These are phyloP conservation scores for Meteorus colon DNA, from an alignment of 2,888 invertebrate species.

Conservation along the genomic window DNA sequence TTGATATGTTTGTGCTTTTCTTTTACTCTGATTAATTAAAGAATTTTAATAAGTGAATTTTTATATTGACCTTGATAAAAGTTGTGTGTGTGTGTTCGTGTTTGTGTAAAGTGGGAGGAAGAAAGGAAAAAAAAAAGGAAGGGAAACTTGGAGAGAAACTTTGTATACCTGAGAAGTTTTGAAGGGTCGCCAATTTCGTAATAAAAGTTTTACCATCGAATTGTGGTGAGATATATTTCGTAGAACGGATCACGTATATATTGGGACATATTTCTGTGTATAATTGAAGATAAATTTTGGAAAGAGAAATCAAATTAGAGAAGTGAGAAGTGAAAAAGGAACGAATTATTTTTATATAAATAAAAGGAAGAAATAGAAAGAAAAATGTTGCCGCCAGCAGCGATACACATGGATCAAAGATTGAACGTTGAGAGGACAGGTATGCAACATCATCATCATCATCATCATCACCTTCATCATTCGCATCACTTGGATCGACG, in stretches of 20 bases:
- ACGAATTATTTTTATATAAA: constrained; percentile 4
- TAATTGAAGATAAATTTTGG: not conserved
- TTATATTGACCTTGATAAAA: not conserved
- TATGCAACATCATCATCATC: constrained; percentile 56
- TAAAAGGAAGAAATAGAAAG: not conserved
- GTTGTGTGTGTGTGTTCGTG: not conserved
- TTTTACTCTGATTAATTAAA: too few relatives aligned
- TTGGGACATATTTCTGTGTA: not conserved
- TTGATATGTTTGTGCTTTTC: not conserved
- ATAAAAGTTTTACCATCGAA: not conserved
- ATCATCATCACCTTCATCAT: constrained; percentile 56
- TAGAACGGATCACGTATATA: constrained; percentile 6
- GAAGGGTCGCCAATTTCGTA: too few relatives aligned
- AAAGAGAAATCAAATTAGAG: not conserved
- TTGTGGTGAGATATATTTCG: constrained; percentile 25
- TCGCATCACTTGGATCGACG: constrained; percentile 55
- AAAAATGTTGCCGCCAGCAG: constrained; percentile 59
- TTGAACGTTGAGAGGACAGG: constrained; percentile 56
- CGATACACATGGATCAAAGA: constrained; percentile 61
- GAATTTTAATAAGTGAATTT: not conserved
- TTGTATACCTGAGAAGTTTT: too few relatives aligned
- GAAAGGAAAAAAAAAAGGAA: constrained; percentile 44
- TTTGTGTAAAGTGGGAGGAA: constrained; percentile 36
- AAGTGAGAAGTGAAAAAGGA: not conserved
- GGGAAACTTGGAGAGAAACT: not conserved